Evolutionary conservation across 1,140 invertebrate species (phyloP).

Genomic region (Aphelenchoides avenae): DNA sequence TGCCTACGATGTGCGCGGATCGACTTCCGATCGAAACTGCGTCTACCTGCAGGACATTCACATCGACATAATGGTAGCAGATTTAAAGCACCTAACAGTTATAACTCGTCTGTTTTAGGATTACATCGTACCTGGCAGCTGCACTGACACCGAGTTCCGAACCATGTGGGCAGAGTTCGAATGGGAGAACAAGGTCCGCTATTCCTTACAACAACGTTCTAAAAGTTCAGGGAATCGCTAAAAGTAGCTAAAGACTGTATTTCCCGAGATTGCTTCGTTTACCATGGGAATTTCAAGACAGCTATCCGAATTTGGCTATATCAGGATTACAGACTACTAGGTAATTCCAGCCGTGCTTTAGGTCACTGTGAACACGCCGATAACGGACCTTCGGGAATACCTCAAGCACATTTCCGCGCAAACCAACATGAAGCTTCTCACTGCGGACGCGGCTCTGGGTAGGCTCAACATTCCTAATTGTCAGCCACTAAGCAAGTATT

Average conservation of each 20-base stretch:
- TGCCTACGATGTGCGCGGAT: conserved; percentile 70
- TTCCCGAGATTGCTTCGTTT: too few relatives aligned
- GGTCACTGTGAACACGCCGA: conserved; percentile 88
- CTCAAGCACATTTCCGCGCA: conserved; percentile 82
- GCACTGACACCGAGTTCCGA: conserved; percentile 89
- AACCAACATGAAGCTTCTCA: conserved; percentile 98
- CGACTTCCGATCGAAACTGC: conserved; percentile 86
- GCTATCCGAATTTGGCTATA: too few relatives aligned
- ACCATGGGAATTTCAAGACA: too few relatives aligned
- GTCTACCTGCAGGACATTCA: conserved; percentile 98
- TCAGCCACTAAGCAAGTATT: conserved; percentile 18
- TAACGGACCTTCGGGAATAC: conserved; percentile 87
- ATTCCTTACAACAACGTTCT: too few relatives aligned
- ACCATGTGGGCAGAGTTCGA: conserved; percentile 99
- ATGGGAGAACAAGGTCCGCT: conserved; percentile 93
- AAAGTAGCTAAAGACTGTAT: too few relatives aligned
- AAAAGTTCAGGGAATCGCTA: too few relatives aligned
- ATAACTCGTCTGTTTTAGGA: conserved; percentile 64
- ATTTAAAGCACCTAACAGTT: not conserved
- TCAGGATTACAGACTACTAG: too few relatives aligned
- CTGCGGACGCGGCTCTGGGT: conserved; percentile 68
- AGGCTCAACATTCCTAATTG: not conserved
- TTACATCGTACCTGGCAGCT: conserved; percentile 94
- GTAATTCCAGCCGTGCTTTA: too few relatives aligned
- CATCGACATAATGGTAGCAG: conserved; percentile 85